Evolutionary conservation across 2,888 invertebrate genomes (phyloP).

Genomic region (Sarcophaga variegata): DNA sequence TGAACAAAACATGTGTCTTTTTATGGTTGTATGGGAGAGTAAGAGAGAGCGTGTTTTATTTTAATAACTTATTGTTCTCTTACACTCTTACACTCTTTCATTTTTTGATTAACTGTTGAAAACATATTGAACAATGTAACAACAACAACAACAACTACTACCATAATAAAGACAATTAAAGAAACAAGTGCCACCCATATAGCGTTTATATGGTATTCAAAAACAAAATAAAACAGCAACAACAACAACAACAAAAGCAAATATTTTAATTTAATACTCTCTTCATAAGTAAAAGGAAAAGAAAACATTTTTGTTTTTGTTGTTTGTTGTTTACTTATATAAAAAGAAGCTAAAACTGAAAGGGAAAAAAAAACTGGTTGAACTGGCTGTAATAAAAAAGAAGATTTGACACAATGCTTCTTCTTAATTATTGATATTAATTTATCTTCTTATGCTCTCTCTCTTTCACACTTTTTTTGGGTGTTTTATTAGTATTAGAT

Average conservation of each 20-base stretch:
- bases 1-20: background rate
- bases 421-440: slow-evolving; percentile 3
- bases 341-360: background rate
- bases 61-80: too few relatives aligned
- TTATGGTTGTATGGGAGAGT: slow-evolving; percentile 3
- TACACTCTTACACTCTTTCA: too few relatives aligned
- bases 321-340: too few relatives aligned
- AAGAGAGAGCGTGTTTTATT: background rate
- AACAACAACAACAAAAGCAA: background rate
- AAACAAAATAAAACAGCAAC: background rate
- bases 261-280: slow-evolving; percentile 15
- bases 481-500: slow-evolving; percentile 12
- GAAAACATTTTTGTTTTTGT: background rate
- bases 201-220: background rate
- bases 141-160: background rate
- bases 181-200: slow-evolving; percentile 43
- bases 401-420: slow-evolving; percentile 14
- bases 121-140: background rate
- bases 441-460: background rate
- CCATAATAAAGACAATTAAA: slow-evolving; percentile 7
- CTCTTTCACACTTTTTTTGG: background rate
- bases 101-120: background rate
- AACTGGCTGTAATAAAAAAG: slow-evolving; percentile 48
- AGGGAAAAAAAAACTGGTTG: slow-evolving; percentile 48
- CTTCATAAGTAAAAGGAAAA: background rate